phyloP scores from a whole-genome alignment of 2,113 vertebrate species.

The Parotia lawesii region DNA sequence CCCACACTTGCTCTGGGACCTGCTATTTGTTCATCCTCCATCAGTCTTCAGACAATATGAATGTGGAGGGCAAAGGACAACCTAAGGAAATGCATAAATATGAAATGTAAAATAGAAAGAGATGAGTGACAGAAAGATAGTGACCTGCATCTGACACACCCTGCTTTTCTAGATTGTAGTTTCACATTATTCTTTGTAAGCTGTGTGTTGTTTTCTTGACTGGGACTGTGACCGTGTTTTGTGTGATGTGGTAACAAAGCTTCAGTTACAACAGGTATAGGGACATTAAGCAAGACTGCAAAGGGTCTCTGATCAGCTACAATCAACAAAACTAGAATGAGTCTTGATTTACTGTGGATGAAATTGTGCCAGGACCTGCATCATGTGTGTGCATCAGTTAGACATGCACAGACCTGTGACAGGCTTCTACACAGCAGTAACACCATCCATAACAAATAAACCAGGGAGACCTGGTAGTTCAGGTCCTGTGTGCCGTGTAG shows the following conservation, averaged over 20 bases:
- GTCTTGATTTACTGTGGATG: neutral
- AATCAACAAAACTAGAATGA: constrained; percentile 19
- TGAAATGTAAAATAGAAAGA: neutral
- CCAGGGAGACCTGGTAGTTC: neutral
- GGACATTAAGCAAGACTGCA: constrained; percentile 20
- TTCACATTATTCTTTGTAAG: constrained; percentile 6
- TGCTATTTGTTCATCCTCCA: neutral
- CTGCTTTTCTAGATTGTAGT: neutral
- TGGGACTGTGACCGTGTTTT: neutral
- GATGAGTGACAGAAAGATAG: constrained; percentile 10
- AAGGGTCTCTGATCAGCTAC: constrained; percentile 39
- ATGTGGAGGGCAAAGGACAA: neutral
- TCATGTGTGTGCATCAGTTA: neutral
- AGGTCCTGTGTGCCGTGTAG: neutral
- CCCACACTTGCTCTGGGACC: neutral
- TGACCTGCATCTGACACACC: neutral
- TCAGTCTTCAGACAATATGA: neutral
- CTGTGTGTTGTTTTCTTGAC: neutral
- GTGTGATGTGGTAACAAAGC: neutral
- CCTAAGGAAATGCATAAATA: neutral
- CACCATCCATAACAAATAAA: neutral
- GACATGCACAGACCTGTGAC: constrained; percentile 26
- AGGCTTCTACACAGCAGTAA: neutral
- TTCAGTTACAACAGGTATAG: neutral
- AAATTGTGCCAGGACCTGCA: constrained; percentile 17